Evolutionary conservation across 2,113 vertebrate genomes (phyloP).

Genomic region (Meleagris gallopavo): DNA sequence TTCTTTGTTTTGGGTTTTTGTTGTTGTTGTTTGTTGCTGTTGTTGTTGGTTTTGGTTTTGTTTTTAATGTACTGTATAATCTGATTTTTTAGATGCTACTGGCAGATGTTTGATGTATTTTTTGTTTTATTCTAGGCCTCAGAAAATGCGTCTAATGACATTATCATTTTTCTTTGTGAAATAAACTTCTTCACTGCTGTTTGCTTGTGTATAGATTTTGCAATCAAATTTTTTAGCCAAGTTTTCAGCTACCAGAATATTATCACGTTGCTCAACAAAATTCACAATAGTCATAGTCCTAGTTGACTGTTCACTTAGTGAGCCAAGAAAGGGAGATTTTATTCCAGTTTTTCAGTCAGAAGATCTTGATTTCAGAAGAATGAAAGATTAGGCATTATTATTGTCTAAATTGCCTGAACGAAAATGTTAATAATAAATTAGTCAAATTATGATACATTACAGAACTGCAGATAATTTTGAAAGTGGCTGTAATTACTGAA

Average conservation of each 20-base stretch:
- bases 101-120: background rate
- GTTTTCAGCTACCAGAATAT: background rate
- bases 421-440: too few relatives aligned
- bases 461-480: background rate
- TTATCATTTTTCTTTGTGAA: background rate
- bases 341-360: background rate
- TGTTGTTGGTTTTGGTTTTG: too few relatives aligned
- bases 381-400: too few relatives aligned
- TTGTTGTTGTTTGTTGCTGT: too few relatives aligned
- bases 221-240: background rate
- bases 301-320: background rate
- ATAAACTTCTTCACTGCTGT: background rate
- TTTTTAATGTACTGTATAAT: background rate
- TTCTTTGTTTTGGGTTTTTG: background rate
- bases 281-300: background rate
- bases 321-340: background rate
- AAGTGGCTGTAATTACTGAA: background rate
- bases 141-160: background rate
- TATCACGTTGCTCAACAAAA: background rate
- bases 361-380: background rate
- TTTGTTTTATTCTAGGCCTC: background rate
- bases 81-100: background rate
- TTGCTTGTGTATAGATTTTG: background rate
- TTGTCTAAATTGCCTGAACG: too few relatives aligned
- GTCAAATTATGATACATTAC: background rate